Evolutionary conservation across 2,888 invertebrate genomes (phyloP).

Genomic region (Noctua fimbriata): DNA sequence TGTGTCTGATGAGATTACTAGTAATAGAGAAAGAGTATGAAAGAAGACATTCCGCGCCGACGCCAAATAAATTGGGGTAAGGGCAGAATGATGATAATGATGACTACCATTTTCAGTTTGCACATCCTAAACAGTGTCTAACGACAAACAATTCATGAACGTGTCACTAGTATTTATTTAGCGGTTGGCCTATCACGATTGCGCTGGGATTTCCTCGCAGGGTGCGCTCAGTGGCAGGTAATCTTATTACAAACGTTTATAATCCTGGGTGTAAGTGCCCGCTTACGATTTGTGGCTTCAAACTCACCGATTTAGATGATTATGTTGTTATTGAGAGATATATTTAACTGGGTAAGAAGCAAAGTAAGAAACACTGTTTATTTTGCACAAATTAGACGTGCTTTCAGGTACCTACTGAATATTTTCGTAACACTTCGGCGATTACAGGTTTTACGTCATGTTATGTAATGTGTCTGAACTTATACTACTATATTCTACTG

Average conservation of each 20-base stretch:
- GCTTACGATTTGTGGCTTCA: slow-evolving; percentile 31
- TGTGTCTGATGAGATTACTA: background rate
- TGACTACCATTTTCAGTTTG: background rate
- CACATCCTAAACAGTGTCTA: slow-evolving; percentile 6
- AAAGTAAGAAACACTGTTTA: background rate
- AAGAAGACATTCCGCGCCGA: background rate
- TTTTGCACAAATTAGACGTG: background rate
- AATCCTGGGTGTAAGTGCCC: slow-evolving; percentile 23
- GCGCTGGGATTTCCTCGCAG: slow-evolving; percentile 17
- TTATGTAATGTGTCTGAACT: background rate
- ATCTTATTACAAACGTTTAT: slow-evolving; percentile 34
- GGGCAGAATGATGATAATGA: background rate
- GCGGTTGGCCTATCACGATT: slow-evolving; percentile 56
- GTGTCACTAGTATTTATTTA: slow-evolving; percentile 51
- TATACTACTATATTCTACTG: background rate
- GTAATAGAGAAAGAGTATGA: background rate
- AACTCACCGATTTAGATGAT: slow-evolving; percentile 7
- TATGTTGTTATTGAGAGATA: background rate
- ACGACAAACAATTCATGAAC: slow-evolving; percentile 45
- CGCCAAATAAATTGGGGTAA: background rate
- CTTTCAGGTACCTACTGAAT: background rate
- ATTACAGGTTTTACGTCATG: background rate
- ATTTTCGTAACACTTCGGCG: background rate
- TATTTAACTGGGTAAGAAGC: background rate
- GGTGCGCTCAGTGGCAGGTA: slow-evolving; percentile 24